A percentile compares a stretch with the other conserved stretches of the same genome.
phyloP scores from a whole-genome alignment of 2,888 invertebrate genomes.

The Tortrix viridana region DNA sequence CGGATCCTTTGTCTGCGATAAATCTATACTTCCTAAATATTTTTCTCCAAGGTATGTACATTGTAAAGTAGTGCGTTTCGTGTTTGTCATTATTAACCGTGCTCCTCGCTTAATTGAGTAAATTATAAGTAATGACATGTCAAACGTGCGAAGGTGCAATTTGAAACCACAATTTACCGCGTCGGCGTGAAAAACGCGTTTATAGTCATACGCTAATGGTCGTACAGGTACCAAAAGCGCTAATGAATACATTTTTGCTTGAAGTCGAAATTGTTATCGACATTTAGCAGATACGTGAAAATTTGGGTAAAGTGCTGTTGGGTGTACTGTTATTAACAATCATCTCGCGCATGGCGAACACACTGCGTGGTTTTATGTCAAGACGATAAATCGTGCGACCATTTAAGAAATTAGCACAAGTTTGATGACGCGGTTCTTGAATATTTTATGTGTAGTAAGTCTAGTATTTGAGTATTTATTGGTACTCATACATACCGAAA shows the following conservation, averaged over 20 bases:
- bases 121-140: constrained; percentile 3
- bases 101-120: neutral
- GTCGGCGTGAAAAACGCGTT: constrained; percentile 53
- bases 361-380: neutral
- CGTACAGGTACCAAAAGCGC: constrained; percentile 47
- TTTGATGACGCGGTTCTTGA: no score
- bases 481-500: no score
- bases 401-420: no score
- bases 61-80: no score
- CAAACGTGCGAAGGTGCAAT: constrained; percentile 7
- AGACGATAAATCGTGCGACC: neutral
- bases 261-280: constrained; percentile 50
- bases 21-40: no score
- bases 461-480: no score
- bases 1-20: no score
- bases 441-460: no score
- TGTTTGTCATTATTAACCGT: neutral
- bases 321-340: constrained; percentile 28
- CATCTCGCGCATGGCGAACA: constrained; percentile 15
- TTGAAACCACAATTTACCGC: constrained; percentile 12
- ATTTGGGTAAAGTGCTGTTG: constrained; percentile 55
- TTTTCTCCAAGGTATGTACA: no score
- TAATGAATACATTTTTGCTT: constrained; percentile 67
- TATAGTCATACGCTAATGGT: constrained; percentile 63
- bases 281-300: constrained; percentile 68